Evolutionary conservation across 2,888 invertebrate genomes (phyloP), one percentile per base, ranked within the genome.

Genomic region (Pegoplata infirma): DNA sequence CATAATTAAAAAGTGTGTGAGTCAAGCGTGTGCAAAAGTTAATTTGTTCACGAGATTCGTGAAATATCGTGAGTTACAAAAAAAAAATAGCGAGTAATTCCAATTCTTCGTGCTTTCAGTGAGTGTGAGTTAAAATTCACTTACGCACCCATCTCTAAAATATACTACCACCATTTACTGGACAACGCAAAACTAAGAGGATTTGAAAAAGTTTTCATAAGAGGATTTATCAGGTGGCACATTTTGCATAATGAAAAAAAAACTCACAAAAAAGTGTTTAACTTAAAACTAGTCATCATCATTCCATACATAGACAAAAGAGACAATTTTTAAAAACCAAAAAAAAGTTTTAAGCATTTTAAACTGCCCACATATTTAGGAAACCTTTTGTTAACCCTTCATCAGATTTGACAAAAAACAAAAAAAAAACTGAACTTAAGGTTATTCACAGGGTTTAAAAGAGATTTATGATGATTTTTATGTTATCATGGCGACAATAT

Each of bases 201-300:
- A 74, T 74, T 74, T 59, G 4, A 32, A n/a, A 67, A 72, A 72
- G 47, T 64, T 72, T 72, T 46, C 14, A 40, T 75, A 67, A 75
- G 67, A 61, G 74, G 74, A 75, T 75, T 75, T 68, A 67, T 25
- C 25, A 56, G 53, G 53, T 53, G 58, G 58, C 10, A 66, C 59
- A 36, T 67, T 67, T 59, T 28, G 53, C 36, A 53, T 58, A 55
- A 67, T 46, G 59, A 12, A 51, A 74, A 67, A 74, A 74, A 53
- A 56, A 75, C 55, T 40, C n/a, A n/a, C 2, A 40, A n/a, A n/a
- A n/a, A 40, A 36, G 36, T 36, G 6, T 25, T 25, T 25, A 36
- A 40, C 28, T 55, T 12, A 40, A 61, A 74, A 68, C 53, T 56
- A 61, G 36, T 36, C 36, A 36, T 36, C 3, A n/a, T 25, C 25